Evolutionary conservation across 1,140 invertebrate genomes (phyloP), one percentile per base, ranked within the genome.

Genomic region (Watersipora subatra): DNA sequence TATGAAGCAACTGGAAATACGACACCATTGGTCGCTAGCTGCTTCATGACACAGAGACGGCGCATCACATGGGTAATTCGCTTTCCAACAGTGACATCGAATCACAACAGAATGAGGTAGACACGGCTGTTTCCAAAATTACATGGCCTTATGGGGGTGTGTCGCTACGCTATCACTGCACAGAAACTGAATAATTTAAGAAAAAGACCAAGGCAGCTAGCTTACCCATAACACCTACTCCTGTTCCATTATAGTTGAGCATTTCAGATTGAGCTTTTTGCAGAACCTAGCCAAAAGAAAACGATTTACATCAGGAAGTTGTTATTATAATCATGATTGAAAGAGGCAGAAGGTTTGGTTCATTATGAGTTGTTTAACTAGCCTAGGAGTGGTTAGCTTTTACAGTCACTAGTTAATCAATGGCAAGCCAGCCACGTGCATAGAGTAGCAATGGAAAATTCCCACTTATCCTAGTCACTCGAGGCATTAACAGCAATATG

Each of bases 151-250:
- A 15, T 1, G 20, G n/a, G n/a, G n/a, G n/a, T n/a, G n/a, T n/a
- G n/a, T n/a, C n/a, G n/a, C n/a, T n/a, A n/a, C n/a, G n/a, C n/a
- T n/a, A n/a, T n/a, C n/a, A n/a, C n/a, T n/a, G n/a, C n/a, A n/a
- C n/a, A n/a, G n/a, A n/a, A n/a, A n/a, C 1, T 28, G 56, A 58
- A 19, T 28, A 55, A 26, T 19, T 57, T 59, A 19, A 56, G 26
- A 1, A 20, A 27, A 29, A 34, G 1, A 17, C 22, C 2, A 7
- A 26, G 28, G 15, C 1, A 7, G 55, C 27, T 17, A 3, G 19
- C 75, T 74, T 75, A 84, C 83, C 83, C 84, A 97, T 86, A 57
- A 97, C 86, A 79, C 92, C 95, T 61, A 95, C 87, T 63, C 89
- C 89, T 12, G 87, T 86, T 70, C 86, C 84, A 66, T 85, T 85